Evolutionary conservation across 2,797 vertebrate species (phyloP).

Genomic region (Anas flavirostris): DNA sequence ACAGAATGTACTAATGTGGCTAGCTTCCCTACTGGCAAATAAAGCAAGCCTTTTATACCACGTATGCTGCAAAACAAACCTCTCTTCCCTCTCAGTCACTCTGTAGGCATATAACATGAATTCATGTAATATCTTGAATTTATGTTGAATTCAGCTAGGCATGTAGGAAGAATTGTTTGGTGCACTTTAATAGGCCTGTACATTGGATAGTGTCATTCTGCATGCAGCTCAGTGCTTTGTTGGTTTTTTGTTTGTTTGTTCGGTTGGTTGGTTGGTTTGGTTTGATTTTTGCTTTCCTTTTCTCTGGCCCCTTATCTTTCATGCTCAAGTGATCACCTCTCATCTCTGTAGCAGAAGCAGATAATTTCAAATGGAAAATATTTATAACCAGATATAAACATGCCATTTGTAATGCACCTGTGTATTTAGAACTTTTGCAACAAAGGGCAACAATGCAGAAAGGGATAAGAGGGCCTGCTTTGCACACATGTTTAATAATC

Average conservation of each 20-base stretch:
- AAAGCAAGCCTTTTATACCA: background rate
- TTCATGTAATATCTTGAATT: background rate
- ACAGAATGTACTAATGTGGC: background rate
- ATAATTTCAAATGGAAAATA: slow-evolving; percentile 49
- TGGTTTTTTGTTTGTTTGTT: background rate
- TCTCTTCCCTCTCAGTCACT: background rate
- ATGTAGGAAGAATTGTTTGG: background rate
- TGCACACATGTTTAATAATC: slow-evolving; percentile 33
- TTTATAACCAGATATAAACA: slow-evolving; percentile 15
- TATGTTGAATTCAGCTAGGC: background rate
- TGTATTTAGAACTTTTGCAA: slow-evolving; percentile 27
- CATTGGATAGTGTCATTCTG: background rate
- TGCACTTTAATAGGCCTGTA: background rate
- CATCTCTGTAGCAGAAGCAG: background rate
- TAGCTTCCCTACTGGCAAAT: background rate
- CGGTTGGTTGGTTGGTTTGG: too few relatives aligned
- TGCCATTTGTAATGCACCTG: slow-evolving; percentile 37
- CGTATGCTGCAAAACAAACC: background rate
- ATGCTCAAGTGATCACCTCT: slow-evolving; percentile 26
- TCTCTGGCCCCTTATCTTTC: background rate
- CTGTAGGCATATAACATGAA: background rate
- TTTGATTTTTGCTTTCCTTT: slow-evolving; percentile 23
- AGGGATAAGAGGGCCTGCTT: slow-evolving; percentile 22
- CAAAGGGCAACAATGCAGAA: slow-evolving; percentile 12
- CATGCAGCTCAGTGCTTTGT: background rate